phyloP scores from a whole-genome alignment of 2,113 vertebrate species.

The Connochaetes taurinus region DNA sequence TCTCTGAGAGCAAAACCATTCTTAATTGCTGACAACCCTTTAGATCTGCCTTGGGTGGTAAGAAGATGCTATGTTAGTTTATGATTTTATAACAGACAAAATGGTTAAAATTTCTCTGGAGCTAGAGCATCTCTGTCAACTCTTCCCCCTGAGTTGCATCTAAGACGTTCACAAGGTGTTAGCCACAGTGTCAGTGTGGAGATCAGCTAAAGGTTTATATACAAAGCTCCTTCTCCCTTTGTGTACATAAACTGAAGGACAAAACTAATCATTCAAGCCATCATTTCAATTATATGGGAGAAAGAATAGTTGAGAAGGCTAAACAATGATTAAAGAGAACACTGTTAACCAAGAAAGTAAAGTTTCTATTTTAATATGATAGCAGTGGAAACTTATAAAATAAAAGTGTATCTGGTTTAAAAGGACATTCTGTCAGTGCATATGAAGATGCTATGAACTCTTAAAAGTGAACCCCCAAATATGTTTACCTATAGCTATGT shows the following conservation, averaged over 20 bases:
- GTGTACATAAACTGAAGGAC: neutral
- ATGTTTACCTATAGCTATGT: neutral
- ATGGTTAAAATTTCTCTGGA: slow-evolving; percentile 49
- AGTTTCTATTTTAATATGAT: slow-evolving; percentile 20
- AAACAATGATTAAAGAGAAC: slow-evolving; percentile 32
- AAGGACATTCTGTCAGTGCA: neutral
- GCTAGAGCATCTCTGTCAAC: slow-evolving; percentile 44
- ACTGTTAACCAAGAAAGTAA: neutral
- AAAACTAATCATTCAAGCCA: slow-evolving; percentile 21
- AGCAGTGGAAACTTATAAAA: neutral
- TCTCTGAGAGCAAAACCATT: neutral
- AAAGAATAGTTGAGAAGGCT: neutral
- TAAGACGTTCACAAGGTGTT: slow-evolving; percentile 30
- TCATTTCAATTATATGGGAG: slow-evolving; percentile 18
- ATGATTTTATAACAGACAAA: slow-evolving; percentile 63
- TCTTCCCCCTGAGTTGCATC: slow-evolving; percentile 45
- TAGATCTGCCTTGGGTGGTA: slow-evolving; percentile 52
- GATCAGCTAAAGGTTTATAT: neutral
- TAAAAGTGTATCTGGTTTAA: neutral
- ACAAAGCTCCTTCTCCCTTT: neutral
- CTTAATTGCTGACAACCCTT: slow-evolving; percentile 23
- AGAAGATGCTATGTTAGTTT: slow-evolving; percentile 53
- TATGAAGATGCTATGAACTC: neutral
- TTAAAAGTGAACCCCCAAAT: neutral
- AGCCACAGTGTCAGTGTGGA: slow-evolving; percentile 29